Base-by-base conservation (phyloP, 1,140 invertebrate species). In the Ceratosolen fusciceps region DNA sequence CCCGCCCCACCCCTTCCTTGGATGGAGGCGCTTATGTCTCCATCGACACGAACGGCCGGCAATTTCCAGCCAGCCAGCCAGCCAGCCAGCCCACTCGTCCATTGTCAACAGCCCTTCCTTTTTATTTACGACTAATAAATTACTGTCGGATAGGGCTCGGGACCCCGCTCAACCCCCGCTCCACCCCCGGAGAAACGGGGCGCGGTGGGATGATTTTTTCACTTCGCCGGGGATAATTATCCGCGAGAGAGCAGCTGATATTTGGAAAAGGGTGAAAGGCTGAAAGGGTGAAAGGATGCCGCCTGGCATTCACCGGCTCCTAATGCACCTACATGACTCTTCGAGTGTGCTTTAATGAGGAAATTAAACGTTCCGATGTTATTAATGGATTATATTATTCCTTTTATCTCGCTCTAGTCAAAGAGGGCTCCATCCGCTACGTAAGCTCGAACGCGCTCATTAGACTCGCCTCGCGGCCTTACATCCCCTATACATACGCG, bases 21-120 rank as follows among this genome's bases (percentile, higher is more conserved):
- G n/a, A n/a, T n/a, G 31, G 82, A 84, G 86, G 82, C 77, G 84
- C 77, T 87, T 85, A 88, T 83, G 85, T 89, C 87, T 90, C 83
- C 85, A 88, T 89, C 86, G 81, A 83, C 79, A 84, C 43, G 54
- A 71, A 52, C 29, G 72, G 31, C 49, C 24, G 60, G 84, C 83
- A 87, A 87, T 88, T 89, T 89, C 84, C 39, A 47, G 19, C 16
- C 37, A 26, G 14, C n/a, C n/a, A n/a, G n/a, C n/a, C n/a, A n/a
- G n/a, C n/a, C n/a, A n/a, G n/a, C 84, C 39, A 47, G 19, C 16
- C 37, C 12, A 19, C 9, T 83, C 81, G 76, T 81, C 85, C 80
- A 86, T 85, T 89, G 87, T 88, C 16, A 24, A 34, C 62, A 49
- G 67, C 62, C 79, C 67, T 71, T 80, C 79, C 67, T 71, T 80